Conservation (phyloP, 2,113 vertebrate genomes). For the Heterotis niloticus region DNA sequence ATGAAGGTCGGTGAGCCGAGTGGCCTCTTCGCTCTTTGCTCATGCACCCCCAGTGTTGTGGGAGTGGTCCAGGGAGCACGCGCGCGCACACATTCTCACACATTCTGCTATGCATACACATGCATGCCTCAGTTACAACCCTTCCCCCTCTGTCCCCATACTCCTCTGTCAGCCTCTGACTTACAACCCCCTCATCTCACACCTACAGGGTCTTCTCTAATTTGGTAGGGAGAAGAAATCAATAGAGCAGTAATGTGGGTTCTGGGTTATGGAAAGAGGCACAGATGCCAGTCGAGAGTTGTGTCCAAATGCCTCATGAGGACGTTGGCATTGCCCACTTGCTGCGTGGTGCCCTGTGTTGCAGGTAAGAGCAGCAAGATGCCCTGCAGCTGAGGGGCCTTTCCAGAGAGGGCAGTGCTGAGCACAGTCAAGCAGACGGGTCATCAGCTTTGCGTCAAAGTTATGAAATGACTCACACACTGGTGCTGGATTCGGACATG, state of each 20-base stretch:
- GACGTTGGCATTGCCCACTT: too few species aligned
- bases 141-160: not conserved
- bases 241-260: too few species aligned
- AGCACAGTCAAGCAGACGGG: not conserved
- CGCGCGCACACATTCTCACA: too few species aligned
- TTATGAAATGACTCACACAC: not conserved
- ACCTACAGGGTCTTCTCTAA: constrained; percentile 8
- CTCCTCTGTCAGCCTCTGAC: not conserved
- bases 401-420: too few species aligned
- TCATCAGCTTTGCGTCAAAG: not conserved
- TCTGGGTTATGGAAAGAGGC: too few species aligned
- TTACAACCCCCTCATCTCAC: too few species aligned
- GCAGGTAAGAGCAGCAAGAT: not conserved
- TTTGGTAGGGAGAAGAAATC: not conserved
- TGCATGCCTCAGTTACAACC: too few species aligned
- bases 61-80: too few species aligned
- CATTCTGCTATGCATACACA: not conserved
- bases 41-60: not conserved
- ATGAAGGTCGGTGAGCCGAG: constrained; percentile 19
- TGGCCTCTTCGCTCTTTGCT: not conserved
- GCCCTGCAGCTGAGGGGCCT: too few species aligned
- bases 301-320: too few species aligned
- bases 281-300: too few species aligned
- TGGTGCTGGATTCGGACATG: not conserved
- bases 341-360: too few species aligned